Percentiles rank a stretch among this genome's conserved stretches.
phyloP scores from a whole-genome alignment of 2,797 vertebrate species.

The Vireo griseus region DNA sequence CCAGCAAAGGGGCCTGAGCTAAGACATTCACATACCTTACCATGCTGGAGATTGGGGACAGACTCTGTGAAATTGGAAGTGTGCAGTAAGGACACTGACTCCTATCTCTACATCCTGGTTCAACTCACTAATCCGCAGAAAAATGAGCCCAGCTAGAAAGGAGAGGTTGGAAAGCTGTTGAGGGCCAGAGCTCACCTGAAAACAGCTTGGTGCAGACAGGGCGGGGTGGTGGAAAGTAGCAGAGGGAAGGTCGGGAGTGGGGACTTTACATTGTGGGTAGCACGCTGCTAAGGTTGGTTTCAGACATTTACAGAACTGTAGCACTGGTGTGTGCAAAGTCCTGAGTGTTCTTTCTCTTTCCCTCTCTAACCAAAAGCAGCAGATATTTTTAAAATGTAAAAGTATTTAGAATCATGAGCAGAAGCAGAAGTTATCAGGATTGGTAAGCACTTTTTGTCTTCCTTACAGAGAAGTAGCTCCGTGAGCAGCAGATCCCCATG shows the following conservation, averaged over 20 bases:
- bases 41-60: too few relatives aligned
- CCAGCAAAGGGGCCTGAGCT: background rate
- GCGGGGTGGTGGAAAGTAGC: background rate
- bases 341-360: background rate
- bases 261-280: background rate
- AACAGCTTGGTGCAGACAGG: background rate
- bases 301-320: accelerated
- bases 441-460: background rate
- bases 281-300: accelerated
- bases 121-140: background rate
- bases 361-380: background rate
- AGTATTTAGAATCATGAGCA: background rate
- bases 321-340: background rate
- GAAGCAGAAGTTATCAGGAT: background rate
- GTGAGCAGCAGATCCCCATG: background rate
- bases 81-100: background rate
- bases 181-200: background rate
- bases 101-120: background rate
- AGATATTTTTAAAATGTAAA: background rate
- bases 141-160: background rate
- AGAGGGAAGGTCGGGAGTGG: background rate
- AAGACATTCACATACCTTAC: background rate
- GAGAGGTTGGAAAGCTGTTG: background rate
- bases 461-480: background rate
- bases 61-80: accelerated